A percentile compares a stretch with the other conserved stretches of the same genome.
Conservation (phyloP, 2,888 invertebrate species). For the Perizoma flavofasciatum region DNA sequence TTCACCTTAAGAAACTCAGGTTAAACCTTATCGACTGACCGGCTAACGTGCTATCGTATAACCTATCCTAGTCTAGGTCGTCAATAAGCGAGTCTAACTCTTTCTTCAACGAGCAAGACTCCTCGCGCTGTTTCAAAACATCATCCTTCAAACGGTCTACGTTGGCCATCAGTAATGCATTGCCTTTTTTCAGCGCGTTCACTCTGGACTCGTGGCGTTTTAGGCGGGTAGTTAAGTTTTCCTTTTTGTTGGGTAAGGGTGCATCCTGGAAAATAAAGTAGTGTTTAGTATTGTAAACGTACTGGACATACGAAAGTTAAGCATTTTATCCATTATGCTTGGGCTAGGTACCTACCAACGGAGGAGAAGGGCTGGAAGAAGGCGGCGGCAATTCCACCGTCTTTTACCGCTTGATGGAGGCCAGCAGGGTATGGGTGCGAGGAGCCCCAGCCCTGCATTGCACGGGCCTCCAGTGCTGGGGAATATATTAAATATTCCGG, state of each 20-base stretch:
- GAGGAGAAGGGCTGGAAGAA: no score
- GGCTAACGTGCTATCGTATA: background rate
- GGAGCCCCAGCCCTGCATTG: no score
- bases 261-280: constrained; percentile 80
- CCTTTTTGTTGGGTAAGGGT: constrained; percentile 86
- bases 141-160: constrained; percentile 94
- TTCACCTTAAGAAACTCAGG: no score
- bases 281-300: no score
- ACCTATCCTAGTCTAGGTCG: constrained; percentile 87
- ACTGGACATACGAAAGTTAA: no score
- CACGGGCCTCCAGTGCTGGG: no score
- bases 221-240: constrained; percentile 85
- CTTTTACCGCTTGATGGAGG: no score
- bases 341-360: no score
- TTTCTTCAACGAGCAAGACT: constrained; percentile 89
- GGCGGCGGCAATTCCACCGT: no score
- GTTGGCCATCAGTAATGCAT: constrained; percentile 93
- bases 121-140: constrained; percentile 91
- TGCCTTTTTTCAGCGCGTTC: constrained; percentile 93
- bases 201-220: constrained; percentile 92
- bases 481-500: no score
- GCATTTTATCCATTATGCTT: no score
- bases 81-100: constrained; percentile 94
- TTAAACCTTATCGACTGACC: background rate
- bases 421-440: no score